Evolutionary conservation across 2,797 vertebrate genomes (phyloP), one percentile per base, ranked within the genome.

Genomic region (Molossus molossus): DNA sequence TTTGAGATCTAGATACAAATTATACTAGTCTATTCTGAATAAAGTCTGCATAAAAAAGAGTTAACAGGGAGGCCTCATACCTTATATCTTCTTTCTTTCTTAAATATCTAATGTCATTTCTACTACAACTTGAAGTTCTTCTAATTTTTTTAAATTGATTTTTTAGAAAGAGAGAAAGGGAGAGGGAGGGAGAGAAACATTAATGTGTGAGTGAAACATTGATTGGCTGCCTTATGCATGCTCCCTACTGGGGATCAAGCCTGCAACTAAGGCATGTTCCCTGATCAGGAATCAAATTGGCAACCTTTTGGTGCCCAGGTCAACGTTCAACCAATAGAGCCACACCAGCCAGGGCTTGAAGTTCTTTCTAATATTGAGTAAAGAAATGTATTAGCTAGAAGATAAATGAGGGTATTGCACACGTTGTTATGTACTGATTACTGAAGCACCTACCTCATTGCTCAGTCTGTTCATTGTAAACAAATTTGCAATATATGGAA

Each of bases 1-100:
- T 87, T 94, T 18, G 75, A 91, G 53, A 62, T 82, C 25, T 17
- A 75, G 45, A 3, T 58, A 55, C 37, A 84, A 91, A 92, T 64
- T 45, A 76, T 3, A 83, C 13, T 5, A 64, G 67, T 82, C 0
- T 77, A 11, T 65, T 53, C 1, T 14, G 8, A 87, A 11, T 37
- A 53, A 86, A 50, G 27, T 37, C 7, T 48, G 8, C 65, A 60
- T 14, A 80, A 12, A 83, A 67, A 76, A 72, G 18, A 57, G 37
- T 79, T 73, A 48, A 53, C 11, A 55, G 9, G 7, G 69, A 81
- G 2, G 75, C 1, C 5, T 70, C 76, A 6, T 37, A 86, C 18
- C 17, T 69, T 2, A 14, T n/a, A 53, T 57, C 50, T 67, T 45
- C 57, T 87, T 89, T 87, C 25, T 11, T 84, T 25, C 20, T 80